Evolutionary conservation across 2,797 vertebrate genomes (phyloP).

Genomic region (Muraenolepis orangiensis): DNA sequence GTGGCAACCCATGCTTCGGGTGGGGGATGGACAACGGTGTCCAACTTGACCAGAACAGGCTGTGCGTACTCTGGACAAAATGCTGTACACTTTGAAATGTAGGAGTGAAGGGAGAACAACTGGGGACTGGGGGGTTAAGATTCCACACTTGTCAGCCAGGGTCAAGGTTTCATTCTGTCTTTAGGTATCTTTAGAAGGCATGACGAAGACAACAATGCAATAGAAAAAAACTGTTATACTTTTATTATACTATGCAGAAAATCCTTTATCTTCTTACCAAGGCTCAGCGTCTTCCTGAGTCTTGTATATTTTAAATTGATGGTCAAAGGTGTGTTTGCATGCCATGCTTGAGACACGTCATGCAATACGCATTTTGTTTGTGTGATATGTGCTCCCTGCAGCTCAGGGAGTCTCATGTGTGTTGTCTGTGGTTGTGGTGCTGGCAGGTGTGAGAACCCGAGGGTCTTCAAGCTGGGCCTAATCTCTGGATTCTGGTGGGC

Average conservation of each 20-base stretch:
- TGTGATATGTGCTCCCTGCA: background rate
- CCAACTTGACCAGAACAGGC: background rate
- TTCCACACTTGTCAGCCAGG: background rate
- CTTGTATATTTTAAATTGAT: too few species aligned
- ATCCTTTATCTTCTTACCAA: too few species aligned
- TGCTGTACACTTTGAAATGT: too few species aligned
- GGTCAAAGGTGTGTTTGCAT: background rate
- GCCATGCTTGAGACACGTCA: background rate
- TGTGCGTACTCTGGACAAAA: background rate
- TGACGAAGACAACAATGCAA: background rate
- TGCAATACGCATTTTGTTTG: background rate
- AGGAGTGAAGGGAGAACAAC: too few species aligned
- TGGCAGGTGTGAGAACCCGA: conserved; percentile 90
- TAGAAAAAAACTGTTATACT: background rate
- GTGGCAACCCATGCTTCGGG: background rate
- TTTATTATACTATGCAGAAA: background rate
- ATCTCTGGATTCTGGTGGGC: conserved; percentile 87
- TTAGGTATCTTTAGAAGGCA: background rate
- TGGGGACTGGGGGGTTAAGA: too few species aligned
- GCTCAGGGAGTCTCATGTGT: background rate
- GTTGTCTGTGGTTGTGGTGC: background rate
- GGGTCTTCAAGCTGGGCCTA: conserved; percentile 91
- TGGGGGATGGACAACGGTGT: background rate
- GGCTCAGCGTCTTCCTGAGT: too few species aligned
- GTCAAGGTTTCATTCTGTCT: background rate